Base-by-base conservation (phyloP, 2,888 invertebrate genomes). In the Heteromurus nitidus region DNA sequence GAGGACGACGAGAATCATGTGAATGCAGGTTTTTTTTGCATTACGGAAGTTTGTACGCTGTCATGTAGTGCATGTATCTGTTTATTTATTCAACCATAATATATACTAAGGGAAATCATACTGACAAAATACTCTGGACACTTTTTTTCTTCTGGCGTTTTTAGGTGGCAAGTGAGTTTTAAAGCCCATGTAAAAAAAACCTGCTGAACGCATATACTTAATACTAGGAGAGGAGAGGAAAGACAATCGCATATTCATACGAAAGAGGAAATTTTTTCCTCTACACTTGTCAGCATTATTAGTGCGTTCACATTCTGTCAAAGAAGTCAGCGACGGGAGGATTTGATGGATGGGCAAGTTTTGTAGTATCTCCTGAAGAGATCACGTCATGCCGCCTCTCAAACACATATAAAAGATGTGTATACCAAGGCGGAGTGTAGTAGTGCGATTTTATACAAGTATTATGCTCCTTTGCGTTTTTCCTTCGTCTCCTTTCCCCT, bases 261-360 rank as follows among this genome's bases (percentile, higher is more conserved):
- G n/a, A n/a, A n/a, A n/a, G n/a, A n/a, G n/a, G n/a, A n/a, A 47
- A 13, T 47, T 47, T 47, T 47, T 47, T 16, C 47, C 47, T 47
- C 47, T 47, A 13, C 47, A 47, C 62, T 31, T 62, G 31, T 62
- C 62, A 31, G 31, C 62, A 62, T 62, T 60, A 26, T 47, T n/a
- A n/a, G n/a, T 65, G 67, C 64, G 62, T 44, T 80, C 64, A 74
- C 62, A 69, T 64, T 81, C 85, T 86, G 87, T 86, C 87, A 87
- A 87, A 86, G 86, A 79, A 85, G 87, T 87, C 85, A 86, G 85
- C 85, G 85, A 85, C 80, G 83, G 77, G 82, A 70, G 69, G 58
- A 70, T 86, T 86, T 87, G 87, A 87, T 87, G 85, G 87, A 87
- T 86, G 87, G 84, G 83, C 82, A 85, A 85, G 85, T 86, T 87